Evolutionary conservation across 2,888 invertebrate species (phyloP), one percentile per base, ranked within the genome.

Genomic region (Lochmaea capreae): DNA sequence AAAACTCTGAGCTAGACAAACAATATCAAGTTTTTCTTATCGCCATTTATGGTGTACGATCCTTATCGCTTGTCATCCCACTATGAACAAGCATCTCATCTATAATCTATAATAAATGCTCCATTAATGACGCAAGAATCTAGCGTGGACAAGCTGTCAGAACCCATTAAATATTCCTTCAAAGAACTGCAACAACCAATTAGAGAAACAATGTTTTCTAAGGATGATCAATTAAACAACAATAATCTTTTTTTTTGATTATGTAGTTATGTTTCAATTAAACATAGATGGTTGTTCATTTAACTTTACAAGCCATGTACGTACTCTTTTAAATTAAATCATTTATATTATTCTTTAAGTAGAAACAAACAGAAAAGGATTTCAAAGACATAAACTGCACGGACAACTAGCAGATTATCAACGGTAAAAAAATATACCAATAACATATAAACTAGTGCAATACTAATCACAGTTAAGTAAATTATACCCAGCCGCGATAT

Each of bases 361-460:
- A n/a, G 49, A 49, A 49, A 49, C 49, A n/a, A n/a, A 6, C n/a
- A n/a, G n/a, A n/a, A n/a, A 49, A 6, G 49, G 49, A 14, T 11
- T 14, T 46, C 3, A 2, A 14, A 46, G 14, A 11, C 11, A 14
- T 46, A 46, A 46, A 49, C 8, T 49, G 5, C 49, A n/a, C 6
- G n/a, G 49, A n/a, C n/a, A 49, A 49, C 49, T 49, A 49, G n/a
- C n/a, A 49, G n/a, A 46, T 46, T 46, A 14, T 46, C 46, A 49
- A 14, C 6, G 6, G n/a, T 14, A n/a, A 49, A 2, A 22, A 49
- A 49, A 49, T 12, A 49, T 33, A 33, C 26, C 2, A 33, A 33
- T 33, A 33, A 33, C 4, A 33, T 33, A 6, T 33, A 33, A 2
- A 0, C 33, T 6, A 33, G 33, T 6, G 6, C 33, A 33, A 6